Base-by-base conservation (phyloP, 2,113 vertebrate species). In the Gambusia holbrooki region DNA sequence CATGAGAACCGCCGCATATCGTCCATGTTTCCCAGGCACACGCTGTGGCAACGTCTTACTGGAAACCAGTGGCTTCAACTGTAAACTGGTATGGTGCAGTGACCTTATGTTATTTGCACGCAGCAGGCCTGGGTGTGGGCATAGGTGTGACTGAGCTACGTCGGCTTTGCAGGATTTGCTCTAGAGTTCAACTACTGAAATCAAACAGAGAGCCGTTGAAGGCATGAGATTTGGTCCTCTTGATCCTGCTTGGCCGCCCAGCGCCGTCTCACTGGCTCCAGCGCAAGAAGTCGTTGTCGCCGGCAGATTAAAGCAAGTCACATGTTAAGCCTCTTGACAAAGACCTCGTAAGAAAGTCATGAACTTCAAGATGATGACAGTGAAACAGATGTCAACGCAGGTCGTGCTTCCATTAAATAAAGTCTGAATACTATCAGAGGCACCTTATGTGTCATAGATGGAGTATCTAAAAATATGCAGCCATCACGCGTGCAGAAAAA, bases 41-140 rank as follows among this genome's bases (percentile, higher is more conserved):
- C 33, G 42, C 17, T 22, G 7, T 7, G 8, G 40, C 42, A 69
- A 29, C 77, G 51, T 51, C 37, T 83, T 79, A 90, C 84, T 89
- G 82, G 77, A 90, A 88, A 86, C 80, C 80, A 80, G 74, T 77
- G 27, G 35, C 17, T 71, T 69, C 28, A 84, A 81, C 77, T 85
- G 84, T 73, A 76, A 88, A 37, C 15, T 64, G 66, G 62, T 1
- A 0, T 45, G 45, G 17, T 51, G 40, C 32, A 35, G 62, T 60
- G 25, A 12, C 6, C 4, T 0, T 35, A 65, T 32, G 22, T 15
- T 35, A 69, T 19, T 69, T 25, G 14, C 25, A 10, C 19, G 60
- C 37, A 69, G 19, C 62, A 69, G 14, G 10, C 10, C 45, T 62
- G n/a, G 35, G 66, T 37, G 69, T 71, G 69, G 69, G 11, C 9